phyloP scores from a whole-genome alignment of 2,888 invertebrate species.

The Physocephala rufipes region DNA sequence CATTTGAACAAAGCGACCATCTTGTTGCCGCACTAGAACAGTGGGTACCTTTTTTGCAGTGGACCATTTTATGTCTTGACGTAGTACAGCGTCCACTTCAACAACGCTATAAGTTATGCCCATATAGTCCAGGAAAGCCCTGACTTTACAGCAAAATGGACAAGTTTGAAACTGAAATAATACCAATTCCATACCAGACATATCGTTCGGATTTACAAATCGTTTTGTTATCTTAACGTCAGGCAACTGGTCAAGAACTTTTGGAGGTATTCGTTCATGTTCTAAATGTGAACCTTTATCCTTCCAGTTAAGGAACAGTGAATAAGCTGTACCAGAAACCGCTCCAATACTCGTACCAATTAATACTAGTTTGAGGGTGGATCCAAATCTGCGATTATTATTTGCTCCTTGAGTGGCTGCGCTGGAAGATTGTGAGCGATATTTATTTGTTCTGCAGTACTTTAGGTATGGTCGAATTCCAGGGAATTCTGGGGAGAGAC shows the following conservation, averaged over 20 bases:
- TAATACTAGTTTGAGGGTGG: constrained; percentile 68
- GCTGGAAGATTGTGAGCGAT: constrained; percentile 24
- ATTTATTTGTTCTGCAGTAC: constrained; percentile 28
- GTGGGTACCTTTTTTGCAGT: constrained; percentile 95
- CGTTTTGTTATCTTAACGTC: constrained; percentile 70
- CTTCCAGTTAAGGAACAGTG: constrained; percentile 54
- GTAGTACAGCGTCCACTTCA: constrained; percentile 95
- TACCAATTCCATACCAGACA: constrained; percentile 78
- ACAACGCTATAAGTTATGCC: constrained; percentile 95
- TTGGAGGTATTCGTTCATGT: constrained; percentile 57
- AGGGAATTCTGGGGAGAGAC: constrained; percentile 1
- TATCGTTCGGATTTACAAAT: constrained; percentile 74
- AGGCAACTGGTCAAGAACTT: constrained; percentile 67
- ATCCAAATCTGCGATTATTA: constrained; percentile 28
- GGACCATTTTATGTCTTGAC: constrained; percentile 93
- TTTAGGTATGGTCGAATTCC: constrained; percentile 37
- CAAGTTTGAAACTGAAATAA: constrained; percentile 97
- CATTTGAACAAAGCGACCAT: constrained; percentile 82
- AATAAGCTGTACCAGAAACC: constrained; percentile 69
- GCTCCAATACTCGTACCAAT: constrained; percentile 72
- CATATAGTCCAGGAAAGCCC: constrained; percentile 89
- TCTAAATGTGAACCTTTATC: constrained; percentile 62
- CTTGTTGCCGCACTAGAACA: constrained; percentile 77
- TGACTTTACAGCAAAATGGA: constrained; percentile 93
- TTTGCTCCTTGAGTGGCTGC: neutral